These are phyloP conservation scores for Tympanuchus pallidicinctus DNA, from an alignment of 2,113 vertebrate species.

Conservation along the genomic window DNA sequence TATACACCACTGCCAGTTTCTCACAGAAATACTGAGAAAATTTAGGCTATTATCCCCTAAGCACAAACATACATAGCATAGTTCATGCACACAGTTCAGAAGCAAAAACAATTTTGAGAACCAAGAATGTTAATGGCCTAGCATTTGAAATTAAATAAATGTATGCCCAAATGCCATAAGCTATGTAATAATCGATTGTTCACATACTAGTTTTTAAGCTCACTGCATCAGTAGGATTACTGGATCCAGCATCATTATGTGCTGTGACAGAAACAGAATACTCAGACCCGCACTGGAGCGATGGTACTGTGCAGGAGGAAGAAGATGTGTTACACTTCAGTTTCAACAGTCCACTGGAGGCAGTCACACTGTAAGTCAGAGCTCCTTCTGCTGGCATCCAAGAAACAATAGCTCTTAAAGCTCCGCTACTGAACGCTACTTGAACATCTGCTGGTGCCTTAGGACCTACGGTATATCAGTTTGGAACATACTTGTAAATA, in stretches of 20 bases:
- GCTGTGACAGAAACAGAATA: constrained; percentile 82
- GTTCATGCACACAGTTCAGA: not conserved
- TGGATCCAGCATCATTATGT: constrained; percentile 85
- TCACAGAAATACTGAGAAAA: not conserved
- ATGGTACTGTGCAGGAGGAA: constrained; percentile 77
- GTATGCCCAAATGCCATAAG: not conserved
- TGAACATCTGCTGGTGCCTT: constrained; percentile 67
- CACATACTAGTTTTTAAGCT: constrained; percentile 84
- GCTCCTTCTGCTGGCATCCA: constrained; percentile 82
- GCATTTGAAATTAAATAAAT: not conserved
- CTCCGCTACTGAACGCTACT: constrained; percentile 62
- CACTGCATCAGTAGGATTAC: constrained; percentile 75
- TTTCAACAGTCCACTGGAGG: constrained; percentile 44
- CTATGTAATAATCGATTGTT: not conserved
- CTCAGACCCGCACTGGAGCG: constrained; percentile 84
- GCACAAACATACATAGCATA: not conserved
- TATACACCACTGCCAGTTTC: not conserved
- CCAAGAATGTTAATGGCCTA: not conserved
- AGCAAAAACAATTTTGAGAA: not conserved
- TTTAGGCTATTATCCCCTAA: not conserved
- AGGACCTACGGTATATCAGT: constrained; percentile 62
- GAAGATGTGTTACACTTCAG: constrained; percentile 76
- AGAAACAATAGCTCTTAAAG: constrained; percentile 75
- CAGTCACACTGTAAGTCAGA: constrained; percentile 73
- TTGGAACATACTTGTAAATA: constrained; percentile 30